Conservation (phyloP, 2,888 invertebrate genomes). For the Diarsia rubi region DNA sequence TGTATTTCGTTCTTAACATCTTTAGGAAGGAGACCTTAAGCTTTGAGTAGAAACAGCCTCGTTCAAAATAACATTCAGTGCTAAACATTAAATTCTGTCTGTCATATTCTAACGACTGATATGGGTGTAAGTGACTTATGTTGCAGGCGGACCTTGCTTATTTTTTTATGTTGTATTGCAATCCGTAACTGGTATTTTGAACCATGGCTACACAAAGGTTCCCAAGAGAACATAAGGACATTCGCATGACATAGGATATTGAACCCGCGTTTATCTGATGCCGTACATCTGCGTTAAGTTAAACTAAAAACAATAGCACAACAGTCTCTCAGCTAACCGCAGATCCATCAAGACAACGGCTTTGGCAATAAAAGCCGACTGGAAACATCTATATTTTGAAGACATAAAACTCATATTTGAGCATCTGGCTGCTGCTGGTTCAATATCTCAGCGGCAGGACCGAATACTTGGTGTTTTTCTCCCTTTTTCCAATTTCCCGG, state of each 20-base stretch:
- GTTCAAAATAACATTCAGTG: not conserved
- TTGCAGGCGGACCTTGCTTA: too few species aligned
- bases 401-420: conserved; percentile 81
- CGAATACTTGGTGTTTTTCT: conserved; percentile 78
- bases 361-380: conserved; percentile 59
- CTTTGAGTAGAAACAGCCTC: not conserved
- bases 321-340: conserved; percentile 26
- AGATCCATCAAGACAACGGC: conserved; percentile 60
- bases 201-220: not conserved
- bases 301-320: conserved; percentile 44
- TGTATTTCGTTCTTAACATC: not conserved
- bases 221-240: not conserved
- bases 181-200: not conserved
- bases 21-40: not conserved
- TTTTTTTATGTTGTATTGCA: not conserved
- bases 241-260: not conserved
- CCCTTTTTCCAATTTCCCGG: conserved; percentile 86
- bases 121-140: not conserved
- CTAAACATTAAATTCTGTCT: not conserved
- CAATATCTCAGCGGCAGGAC: conserved; percentile 79
- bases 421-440: conserved; percentile 79
- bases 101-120: not conserved
- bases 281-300: conserved; percentile 24
- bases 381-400: conserved; percentile 71
- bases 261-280: not conserved